These are phyloP conservation scores for Ennomos erosarius DNA, from an alignment of 2,888 invertebrate genomes.

Conservation along the genomic window DNA sequence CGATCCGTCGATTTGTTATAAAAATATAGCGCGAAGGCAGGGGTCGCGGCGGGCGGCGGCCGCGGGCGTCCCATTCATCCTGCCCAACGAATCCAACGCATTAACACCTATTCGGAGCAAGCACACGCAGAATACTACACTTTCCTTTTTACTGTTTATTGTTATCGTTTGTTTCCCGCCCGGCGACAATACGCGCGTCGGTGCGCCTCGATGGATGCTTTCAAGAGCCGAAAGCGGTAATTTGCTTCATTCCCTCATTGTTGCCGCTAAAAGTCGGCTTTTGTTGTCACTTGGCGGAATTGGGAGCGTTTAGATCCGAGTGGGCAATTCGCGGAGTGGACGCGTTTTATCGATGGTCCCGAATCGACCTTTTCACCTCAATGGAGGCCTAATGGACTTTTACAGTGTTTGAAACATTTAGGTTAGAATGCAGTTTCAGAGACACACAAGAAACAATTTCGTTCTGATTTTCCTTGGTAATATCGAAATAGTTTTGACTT, in stretches of 20 bases:
- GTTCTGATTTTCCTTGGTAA: not conserved
- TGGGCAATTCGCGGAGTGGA: slow-evolving; percentile 79
- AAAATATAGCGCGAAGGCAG: slow-evolving; percentile 59
- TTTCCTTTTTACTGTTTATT: slow-evolving; percentile 84
- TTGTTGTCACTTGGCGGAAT: slow-evolving; percentile 81
- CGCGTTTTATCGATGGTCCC: slow-evolving; percentile 57
- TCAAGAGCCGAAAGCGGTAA: slow-evolving; percentile 82
- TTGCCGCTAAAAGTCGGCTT: slow-evolving; percentile 81
- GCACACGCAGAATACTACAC: slow-evolving; percentile 80
- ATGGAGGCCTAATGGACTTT: slow-evolving; percentile 46
- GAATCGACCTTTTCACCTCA: slow-evolving; percentile 44
- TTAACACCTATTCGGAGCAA: slow-evolving; percentile 80
- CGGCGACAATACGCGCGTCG: slow-evolving; percentile 71
- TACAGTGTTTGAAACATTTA: slow-evolving; percentile 42
- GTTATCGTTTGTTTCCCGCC: slow-evolving; percentile 83
- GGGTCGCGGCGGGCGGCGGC: slow-evolving; percentile 44
- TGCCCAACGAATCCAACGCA: slow-evolving; percentile 74
- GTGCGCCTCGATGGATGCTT: slow-evolving; percentile 78
- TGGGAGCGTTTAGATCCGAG: slow-evolving; percentile 83
- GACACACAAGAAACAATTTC: slow-evolving; percentile 17
- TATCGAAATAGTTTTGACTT: no score
- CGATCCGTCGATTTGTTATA: slow-evolving; percentile 76
- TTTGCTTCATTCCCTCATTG: slow-evolving; percentile 82
- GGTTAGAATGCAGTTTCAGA: slow-evolving; percentile 28
- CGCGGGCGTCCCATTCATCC: slow-evolving; percentile 61